phyloP scores from a whole-genome alignment of 2,113 vertebrate genomes.

The Apteryx owenii region DNA sequence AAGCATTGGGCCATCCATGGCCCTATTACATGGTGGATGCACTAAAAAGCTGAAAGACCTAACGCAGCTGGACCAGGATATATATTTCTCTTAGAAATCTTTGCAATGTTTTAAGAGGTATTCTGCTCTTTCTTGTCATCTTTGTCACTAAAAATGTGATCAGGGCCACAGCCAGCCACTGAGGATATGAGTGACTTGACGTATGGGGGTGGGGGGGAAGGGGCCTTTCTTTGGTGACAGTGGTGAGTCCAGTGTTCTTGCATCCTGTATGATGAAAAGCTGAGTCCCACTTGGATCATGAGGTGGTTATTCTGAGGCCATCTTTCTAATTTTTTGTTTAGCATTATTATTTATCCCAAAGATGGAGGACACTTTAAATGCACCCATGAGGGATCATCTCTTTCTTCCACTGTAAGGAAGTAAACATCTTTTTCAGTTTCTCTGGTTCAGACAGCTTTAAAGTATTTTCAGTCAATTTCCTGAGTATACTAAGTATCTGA shows the following conservation, averaged over 20 bases:
- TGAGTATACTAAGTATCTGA: conserved; percentile 15
- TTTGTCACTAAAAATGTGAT: background rate
- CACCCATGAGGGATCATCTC: background rate
- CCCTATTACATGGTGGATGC: background rate
- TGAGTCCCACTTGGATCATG: conserved; percentile 15
- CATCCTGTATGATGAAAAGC: conserved; percentile 8
- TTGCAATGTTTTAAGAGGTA: background rate
- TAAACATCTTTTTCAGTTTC: conserved; percentile 62
- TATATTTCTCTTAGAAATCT: background rate
- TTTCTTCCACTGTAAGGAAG: conserved; percentile 24
- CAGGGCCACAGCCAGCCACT: background rate
- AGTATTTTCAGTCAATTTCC: conserved; percentile 34
- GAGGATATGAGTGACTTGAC: background rate
- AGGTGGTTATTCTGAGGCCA: conserved; percentile 48
- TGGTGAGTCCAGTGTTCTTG: background rate
- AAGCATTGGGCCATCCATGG: background rate
- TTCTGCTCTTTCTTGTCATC: background rate
- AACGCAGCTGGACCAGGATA: background rate
- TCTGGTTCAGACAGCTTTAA: conserved; percentile 39
- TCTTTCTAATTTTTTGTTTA: conserved; percentile 44
- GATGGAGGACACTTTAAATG: conserved; percentile 1
- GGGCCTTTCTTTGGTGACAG: background rate
- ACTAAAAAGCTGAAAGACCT: background rate
- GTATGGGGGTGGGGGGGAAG: background rate
- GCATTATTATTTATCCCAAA: conserved; percentile 28